Percentiles rank a stretch among this genome's conserved stretches.
Conservation (phyloP, 2,888 invertebrate species). For the Polymixis lichenea region DNA sequence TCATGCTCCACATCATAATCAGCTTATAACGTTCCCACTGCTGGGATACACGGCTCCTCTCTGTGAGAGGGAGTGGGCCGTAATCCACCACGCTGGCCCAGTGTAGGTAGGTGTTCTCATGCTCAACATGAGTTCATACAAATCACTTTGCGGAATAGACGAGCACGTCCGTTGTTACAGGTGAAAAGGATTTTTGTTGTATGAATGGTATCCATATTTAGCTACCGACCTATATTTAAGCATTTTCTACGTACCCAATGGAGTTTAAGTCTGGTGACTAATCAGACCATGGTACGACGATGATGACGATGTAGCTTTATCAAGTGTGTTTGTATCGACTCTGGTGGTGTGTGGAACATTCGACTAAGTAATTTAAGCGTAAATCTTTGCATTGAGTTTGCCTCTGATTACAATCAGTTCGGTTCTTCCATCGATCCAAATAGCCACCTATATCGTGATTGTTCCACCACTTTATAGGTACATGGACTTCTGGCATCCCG, state of each 20-base stretch:
- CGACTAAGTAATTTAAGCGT: neutral
- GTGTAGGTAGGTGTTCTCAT: neutral
- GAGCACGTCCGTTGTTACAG: neutral
- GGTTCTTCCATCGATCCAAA: neutral
- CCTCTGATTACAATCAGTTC: neutral
- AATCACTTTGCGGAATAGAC: neutral
- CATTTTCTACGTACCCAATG: neutral
- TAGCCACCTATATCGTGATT: neutral
- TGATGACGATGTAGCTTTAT: neutral
- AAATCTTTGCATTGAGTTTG: neutral
- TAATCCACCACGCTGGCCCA: no score
- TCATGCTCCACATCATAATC: no score
- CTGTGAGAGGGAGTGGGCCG: no score
- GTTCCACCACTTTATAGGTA: neutral
- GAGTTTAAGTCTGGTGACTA: neutral
- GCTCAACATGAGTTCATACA: neutral
- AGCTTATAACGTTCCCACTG: no score
- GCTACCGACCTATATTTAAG: no score
- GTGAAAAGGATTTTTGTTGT: neutral
- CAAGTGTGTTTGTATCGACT: no score
- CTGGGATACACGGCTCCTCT: no score
- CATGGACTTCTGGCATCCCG: neutral
- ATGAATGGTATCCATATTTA: neutral
- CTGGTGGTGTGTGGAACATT: neutral
- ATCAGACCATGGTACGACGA: neutral